A percentile compares a stretch with the other conserved stretches of the same genome.
Conservation (phyloP, 1,140 invertebrate genomes). For the Lucilia cuprina region DNA sequence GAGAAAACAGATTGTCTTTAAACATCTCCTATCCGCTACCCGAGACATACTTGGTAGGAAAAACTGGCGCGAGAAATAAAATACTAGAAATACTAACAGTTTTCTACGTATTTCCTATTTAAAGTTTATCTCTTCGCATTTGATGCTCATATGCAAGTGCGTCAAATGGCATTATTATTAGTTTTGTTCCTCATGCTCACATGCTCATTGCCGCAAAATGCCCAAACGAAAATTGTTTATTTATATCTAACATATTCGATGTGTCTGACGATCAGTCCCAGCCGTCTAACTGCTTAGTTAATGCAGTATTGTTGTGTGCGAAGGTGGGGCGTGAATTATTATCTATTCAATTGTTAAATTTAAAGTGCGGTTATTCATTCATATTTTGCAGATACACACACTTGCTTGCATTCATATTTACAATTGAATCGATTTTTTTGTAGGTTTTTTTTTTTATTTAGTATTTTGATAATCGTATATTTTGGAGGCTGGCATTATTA, state of each 20-base stretch:
- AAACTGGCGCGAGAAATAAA: too few species aligned
- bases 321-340: slow-evolving; percentile 62
- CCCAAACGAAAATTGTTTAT: neutral
- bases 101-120: neutral
- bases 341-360: slow-evolving; percentile 62
- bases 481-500: slow-evolving; percentile 48
- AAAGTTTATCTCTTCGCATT: neutral
- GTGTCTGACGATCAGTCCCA: neutral
- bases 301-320: slow-evolving; percentile 22
- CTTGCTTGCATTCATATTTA: neutral
- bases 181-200: slow-evolving; percentile 34
- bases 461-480: neutral
- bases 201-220: slow-evolving; percentile 20
- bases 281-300: neutral
- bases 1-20: too few species aligned
- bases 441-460: neutral
- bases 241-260: neutral
- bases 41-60: too few species aligned
- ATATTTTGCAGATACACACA: neutral
- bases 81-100: too few species aligned
- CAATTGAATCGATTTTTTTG: neutral
- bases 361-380: slow-evolving; percentile 38
- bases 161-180: slow-evolving; percentile 38
- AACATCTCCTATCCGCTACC: too few species aligned
- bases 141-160: neutral